Conservation (phyloP, 2,113 vertebrate species). For the Menura novaehollandiae region DNA sequence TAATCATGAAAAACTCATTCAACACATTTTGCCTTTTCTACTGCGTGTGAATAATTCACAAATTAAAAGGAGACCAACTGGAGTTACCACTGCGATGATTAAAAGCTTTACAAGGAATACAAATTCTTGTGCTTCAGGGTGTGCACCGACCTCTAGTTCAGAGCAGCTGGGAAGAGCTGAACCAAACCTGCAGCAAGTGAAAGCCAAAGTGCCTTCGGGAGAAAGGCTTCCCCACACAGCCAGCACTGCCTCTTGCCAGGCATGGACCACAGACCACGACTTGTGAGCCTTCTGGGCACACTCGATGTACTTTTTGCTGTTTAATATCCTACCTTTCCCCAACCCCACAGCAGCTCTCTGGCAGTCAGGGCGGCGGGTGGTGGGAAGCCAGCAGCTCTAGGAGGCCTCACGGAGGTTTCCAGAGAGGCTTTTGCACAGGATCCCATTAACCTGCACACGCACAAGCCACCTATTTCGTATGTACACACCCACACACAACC, state of each 20-base stretch:
- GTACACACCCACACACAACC: neutral
- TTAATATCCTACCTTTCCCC: neutral
- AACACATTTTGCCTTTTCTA: neutral
- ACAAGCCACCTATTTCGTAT: rapidly evolving
- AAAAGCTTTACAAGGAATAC: neutral
- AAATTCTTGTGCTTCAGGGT: neutral
- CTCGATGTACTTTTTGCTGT: neutral
- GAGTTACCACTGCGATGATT: neutral
- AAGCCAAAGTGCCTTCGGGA: neutral
- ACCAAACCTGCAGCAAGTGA: neutral
- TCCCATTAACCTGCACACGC: neutral
- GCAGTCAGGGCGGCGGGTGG: too few relatives aligned
- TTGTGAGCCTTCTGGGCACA: neutral
- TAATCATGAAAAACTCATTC: neutral
- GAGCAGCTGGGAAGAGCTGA: neutral
- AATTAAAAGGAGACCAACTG: neutral
- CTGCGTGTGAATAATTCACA: neutral
- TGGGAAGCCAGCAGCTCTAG: neutral
- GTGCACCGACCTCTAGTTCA: neutral
- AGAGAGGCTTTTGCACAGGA: neutral
- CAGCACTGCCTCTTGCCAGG: neutral
- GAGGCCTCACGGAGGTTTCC: neutral
- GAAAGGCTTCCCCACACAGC: neutral
- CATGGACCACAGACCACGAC: rapidly evolving
- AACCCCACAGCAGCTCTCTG: neutral